Evolutionary conservation across 2,888 invertebrate species (phyloP), one percentile per base, ranked within the genome.

Genomic region (Parnassius orleans): DNA sequence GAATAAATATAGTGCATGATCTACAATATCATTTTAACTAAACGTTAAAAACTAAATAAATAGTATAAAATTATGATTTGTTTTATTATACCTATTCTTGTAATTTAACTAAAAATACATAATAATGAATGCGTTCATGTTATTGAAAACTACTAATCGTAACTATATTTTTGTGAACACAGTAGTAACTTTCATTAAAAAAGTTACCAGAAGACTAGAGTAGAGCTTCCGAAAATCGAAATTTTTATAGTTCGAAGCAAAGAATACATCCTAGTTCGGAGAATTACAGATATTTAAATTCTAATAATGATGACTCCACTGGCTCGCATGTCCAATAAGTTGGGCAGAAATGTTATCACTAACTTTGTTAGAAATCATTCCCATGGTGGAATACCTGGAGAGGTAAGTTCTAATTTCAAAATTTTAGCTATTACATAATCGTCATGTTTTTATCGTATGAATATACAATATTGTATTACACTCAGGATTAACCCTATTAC

Each of bases 361-460:
- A 87, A 80, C 67, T 75, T 86, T 66, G 83, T 90, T 55, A 86
- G 90, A 71, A 86, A 86, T 70, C 86, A 87, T 71, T 84, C 85
- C 42, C 79, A 87, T 65, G 90, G 91, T 55, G 90, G 90, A 66
- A 73, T 90, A 53, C 87, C 91, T 76, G 90, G 91, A 67, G 91
- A 90, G 86, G 91, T 90, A 63, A 83, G 87, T 87, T 81, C 80
- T 55, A 66, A 69, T 68, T 76, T 77, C 65, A 68, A 77, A 74
- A 42, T 51, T 10, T 19, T 67, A 69, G 68, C 73, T 76, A 84
- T 90, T 88, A 90, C 84, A 87, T 90, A 87, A 89, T 80, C 77
- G 54, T 74, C 43, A 43, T 44, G 9, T 54, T 57, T 15, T 10
- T 11, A 1, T 53, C 53, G 7, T 53, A 7, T 42, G 44, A 53